phyloP scores from a whole-genome alignment of 2,797 vertebrate genomes.

The Paramormyrops hopkinsi region DNA sequence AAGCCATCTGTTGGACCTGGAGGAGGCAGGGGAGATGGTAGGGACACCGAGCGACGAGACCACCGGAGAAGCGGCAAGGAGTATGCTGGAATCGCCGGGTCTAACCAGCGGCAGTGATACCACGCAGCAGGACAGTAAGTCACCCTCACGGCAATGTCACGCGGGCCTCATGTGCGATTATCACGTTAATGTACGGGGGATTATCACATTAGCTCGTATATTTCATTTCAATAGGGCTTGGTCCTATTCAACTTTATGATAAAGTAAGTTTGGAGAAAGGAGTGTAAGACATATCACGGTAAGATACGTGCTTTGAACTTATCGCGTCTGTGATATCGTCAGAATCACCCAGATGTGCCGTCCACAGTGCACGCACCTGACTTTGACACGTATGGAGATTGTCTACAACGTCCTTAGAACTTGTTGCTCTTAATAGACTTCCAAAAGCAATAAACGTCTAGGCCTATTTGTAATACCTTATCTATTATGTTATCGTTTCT shows the following conservation, averaged over 20 bases:
- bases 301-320: not conserved
- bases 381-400: not conserved
- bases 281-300: not conserved
- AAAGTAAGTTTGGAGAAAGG: not conserved
- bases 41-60: constrained; percentile 80
- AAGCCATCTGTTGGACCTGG: constrained; percentile 96
- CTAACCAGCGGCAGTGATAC: constrained; percentile 96
- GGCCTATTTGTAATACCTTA: not conserved
- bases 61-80: constrained; percentile 80
- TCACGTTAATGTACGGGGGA: constrained; percentile 21
- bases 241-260: not conserved
- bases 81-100: constrained; percentile 87
- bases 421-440: not conserved
- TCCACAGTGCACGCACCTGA: not conserved
- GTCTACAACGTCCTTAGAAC: not conserved
- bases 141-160: constrained; percentile 12
- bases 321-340: not conserved
- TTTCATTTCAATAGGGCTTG: not conserved
- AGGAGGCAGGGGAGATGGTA: constrained; percentile 88
- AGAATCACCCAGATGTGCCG: not conserved
- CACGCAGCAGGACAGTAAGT: constrained; percentile 95
- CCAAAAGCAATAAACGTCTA: not conserved
- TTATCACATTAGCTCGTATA: constrained; percentile 29
- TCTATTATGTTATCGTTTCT: not conserved
- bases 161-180: constrained; percentile 20